Conservation (phyloP, 2,888 invertebrate genomes). For the Thymelicus acteon region DNA sequence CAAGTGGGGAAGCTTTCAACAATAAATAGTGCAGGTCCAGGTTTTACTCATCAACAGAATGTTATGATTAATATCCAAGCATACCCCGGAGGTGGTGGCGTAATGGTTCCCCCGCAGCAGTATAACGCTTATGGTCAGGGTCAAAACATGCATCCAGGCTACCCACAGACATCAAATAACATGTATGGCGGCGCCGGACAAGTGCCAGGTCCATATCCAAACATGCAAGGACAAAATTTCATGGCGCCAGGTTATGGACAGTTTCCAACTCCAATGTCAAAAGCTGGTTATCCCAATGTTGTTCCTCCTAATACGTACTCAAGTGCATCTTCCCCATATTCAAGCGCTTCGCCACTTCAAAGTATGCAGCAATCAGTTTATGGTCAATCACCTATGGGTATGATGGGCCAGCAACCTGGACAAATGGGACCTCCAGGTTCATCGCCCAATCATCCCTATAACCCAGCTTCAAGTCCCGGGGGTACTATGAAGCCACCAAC, state of each 20-base stretch:
- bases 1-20: constrained; percentile 76
- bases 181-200: constrained; percentile 71
- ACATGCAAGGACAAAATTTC: constrained; percentile 55
- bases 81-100: constrained; percentile 82
- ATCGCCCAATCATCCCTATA: constrained; percentile 59
- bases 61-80: constrained; percentile 87
- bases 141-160: constrained; percentile 73
- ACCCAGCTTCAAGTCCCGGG: constrained; percentile 64
- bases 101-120: constrained; percentile 75
- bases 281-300: constrained; percentile 62
- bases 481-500: constrained; percentile 64
- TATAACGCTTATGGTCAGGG: constrained; percentile 70
- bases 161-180: constrained; percentile 60
- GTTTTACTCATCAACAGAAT: constrained; percentile 86
- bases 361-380: constrained; percentile 78
- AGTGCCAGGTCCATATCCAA: constrained; percentile 65
- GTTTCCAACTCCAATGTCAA: constrained; percentile 61
- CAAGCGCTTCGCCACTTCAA: constrained; percentile 69
- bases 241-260: constrained; percentile 66
- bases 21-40: constrained; percentile 59
- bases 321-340: constrained; percentile 62
- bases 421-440: constrained; percentile 60
- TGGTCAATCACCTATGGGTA: constrained; percentile 57
- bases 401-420: constrained; percentile 57
- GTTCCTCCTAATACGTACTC: constrained; percentile 60